Percentiles rank a stretch among this genome's conserved stretches.
Evolutionary conservation across 1,140 invertebrate genomes (phyloP).

Genomic region (Mercenaria mercenaria): DNA sequence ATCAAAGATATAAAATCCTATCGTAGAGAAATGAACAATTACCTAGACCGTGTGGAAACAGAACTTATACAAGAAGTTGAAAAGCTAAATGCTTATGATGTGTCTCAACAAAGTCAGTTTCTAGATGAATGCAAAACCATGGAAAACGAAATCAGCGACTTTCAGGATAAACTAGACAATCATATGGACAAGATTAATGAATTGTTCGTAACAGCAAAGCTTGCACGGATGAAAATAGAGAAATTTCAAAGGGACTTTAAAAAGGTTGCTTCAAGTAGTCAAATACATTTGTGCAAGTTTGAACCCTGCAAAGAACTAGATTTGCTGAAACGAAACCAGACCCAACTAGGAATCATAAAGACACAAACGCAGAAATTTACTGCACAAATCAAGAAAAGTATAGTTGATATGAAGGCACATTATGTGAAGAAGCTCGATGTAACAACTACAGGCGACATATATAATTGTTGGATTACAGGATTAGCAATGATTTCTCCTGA

Average conservation of each 20-base stretch:
- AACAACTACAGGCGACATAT: too few species aligned
- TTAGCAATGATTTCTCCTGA: not conserved
- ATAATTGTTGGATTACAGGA: not conserved
- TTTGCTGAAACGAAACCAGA: not conserved
- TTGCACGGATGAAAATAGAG: not conserved
- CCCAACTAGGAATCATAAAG: not conserved
- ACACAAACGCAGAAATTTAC: not conserved
- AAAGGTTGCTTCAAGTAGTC: not conserved
- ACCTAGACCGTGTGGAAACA: not conserved
- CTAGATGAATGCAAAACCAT: not conserved
- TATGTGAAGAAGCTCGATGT: not conserved
- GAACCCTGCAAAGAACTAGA: not conserved
- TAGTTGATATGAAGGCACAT: not conserved
- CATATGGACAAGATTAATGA: not conserved
- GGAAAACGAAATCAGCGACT: not conserved
- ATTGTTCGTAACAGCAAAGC: not conserved
- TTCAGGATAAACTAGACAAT: not conserved
- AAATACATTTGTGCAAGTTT: not conserved
- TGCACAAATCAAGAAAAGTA: not conserved
- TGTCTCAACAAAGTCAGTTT: not conserved
- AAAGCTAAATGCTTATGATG: not conserved
- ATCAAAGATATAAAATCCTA: not conserved
- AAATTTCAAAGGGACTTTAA: not conserved
- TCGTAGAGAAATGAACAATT: not conserved
- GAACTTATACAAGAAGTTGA: not conserved